Evolutionary conservation across 2,113 vertebrate species (phyloP).

Genomic region (Phylloscopus trochilus): DNA sequence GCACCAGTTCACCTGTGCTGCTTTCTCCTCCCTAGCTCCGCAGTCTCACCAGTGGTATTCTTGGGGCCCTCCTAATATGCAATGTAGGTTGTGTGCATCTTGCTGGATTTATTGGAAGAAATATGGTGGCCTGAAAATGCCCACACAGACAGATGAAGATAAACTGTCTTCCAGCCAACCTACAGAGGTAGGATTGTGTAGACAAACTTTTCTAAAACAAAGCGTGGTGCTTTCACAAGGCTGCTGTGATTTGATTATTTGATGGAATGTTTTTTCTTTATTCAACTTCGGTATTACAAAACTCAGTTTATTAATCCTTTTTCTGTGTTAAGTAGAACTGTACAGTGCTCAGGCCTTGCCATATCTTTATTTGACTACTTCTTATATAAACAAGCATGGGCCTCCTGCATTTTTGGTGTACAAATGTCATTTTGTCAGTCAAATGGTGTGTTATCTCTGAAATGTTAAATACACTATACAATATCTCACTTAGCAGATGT

Average conservation of each 20-base stretch:
- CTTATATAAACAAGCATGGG: background rate
- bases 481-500: background rate
- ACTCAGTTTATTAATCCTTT: background rate
- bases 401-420: background rate
- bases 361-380: background rate
- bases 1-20: background rate
- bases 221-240: background rate
- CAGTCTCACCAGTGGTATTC: conserved; percentile 98
- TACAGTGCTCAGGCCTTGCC: background rate
- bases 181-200: conserved; percentile 74
- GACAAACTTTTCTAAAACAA: background rate
- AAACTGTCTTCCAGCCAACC: conserved; percentile 85
- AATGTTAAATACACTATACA: background rate
- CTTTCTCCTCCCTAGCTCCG: conserved; percentile 75
- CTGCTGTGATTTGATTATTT: background rate
- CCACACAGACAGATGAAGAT: conserved; percentile 90
- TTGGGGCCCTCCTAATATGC: conserved; percentile 99
- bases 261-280: background rate
- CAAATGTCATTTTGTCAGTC: background rate
- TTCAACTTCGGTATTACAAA: background rate
- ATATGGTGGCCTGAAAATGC: conserved; percentile 97
- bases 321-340: background rate
- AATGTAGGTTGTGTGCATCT: conserved; percentile 91
- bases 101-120: conserved; percentile 99
- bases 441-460: background rate